Evolutionary conservation across 2,113 vertebrate genomes (phyloP), one percentile per base, ranked within the genome.

Genomic region (Burhinus oedicnemus): DNA sequence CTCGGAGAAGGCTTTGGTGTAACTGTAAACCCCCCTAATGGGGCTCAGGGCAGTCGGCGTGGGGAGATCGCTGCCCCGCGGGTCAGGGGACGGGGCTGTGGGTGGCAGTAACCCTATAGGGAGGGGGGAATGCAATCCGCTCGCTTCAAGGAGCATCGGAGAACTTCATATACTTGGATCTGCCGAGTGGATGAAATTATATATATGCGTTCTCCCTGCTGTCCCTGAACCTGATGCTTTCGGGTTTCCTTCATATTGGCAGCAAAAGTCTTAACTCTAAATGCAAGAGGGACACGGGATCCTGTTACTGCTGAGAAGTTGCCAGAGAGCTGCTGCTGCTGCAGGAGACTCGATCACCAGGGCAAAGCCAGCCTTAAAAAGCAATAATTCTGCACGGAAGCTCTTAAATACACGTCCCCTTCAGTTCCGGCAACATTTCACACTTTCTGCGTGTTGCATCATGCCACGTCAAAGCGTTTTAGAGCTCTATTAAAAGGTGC

Each of bases 1-100:
- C 82, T 87, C 0, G 1, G 61, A 47, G 62, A 45, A 68, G 72
- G 86, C 89, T 88, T 90, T 88, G 34, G 34, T 95, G 95, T 96
- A 94, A 96, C 72, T 7, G 11, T 82, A 96, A 94, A 84, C 94
- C 51, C 72, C 20, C 7, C 26, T 90, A 72, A 91, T 89, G 94
- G 94, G 66, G 69, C 61, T 88, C 0, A 2, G 94, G 89, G 89
- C 74, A 52, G 83, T 22, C 19, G 2, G 3, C 76, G 88, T 36
- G 88, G 75, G 87, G 79, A 0, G 8, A 27, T 26, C 0, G 0
- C 71, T 77, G 87, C 85, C 82, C 92, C 1, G 0, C 1, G 20
- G 92, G 86, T 88, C 78, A 84, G 68, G 85, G 47, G 26, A 21
- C 0, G 7, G 62, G 70, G 85, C 68, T 3, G 25, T 30, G 62